phyloP scores from a whole-genome alignment of 2,888 invertebrate genomes.

The Lycaena phlaeas region DNA sequence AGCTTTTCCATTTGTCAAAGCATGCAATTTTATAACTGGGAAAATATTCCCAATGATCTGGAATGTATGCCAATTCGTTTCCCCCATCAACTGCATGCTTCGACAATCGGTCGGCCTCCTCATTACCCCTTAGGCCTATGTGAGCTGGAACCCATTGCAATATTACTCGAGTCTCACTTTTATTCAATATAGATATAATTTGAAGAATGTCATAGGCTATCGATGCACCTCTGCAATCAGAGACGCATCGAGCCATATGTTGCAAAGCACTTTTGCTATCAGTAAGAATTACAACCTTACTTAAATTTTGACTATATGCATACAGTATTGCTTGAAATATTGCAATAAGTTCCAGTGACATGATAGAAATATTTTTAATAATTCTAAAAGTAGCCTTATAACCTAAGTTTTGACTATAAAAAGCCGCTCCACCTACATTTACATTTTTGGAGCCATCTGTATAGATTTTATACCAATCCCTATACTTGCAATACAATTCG shows the following conservation, averaged over 20 bases:
- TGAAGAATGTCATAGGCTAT: neutral
- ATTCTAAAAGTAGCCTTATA: constrained; percentile 10
- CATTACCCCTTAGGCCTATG: too few relatives aligned
- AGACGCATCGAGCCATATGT: neutral
- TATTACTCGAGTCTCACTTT: too few relatives aligned
- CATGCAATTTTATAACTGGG: too few relatives aligned
- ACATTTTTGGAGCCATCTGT: constrained; percentile 4
- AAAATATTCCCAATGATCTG: too few relatives aligned
- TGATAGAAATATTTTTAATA: constrained; percentile 7
- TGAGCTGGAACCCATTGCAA: too few relatives aligned
- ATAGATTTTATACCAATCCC: constrained; percentile 1
- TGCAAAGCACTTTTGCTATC: neutral
- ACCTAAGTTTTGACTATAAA: neutral
- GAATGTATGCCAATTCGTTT: too few relatives aligned
- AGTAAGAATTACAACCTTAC: neutral
- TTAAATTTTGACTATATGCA: neutral
- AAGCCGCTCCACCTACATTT: neutral
- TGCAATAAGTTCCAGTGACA: constrained; percentile 12
- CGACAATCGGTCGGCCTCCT: too few relatives aligned
- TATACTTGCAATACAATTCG: neutral
- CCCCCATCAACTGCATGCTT: too few relatives aligned
- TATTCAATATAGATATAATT: neutral
- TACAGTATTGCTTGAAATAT: constrained; percentile 8
- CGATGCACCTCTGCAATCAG: neutral
- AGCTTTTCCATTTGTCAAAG: neutral